phyloP scores from a whole-genome alignment of 1,140 invertebrate genomes.

The Tachypleus tridentatus region DNA sequence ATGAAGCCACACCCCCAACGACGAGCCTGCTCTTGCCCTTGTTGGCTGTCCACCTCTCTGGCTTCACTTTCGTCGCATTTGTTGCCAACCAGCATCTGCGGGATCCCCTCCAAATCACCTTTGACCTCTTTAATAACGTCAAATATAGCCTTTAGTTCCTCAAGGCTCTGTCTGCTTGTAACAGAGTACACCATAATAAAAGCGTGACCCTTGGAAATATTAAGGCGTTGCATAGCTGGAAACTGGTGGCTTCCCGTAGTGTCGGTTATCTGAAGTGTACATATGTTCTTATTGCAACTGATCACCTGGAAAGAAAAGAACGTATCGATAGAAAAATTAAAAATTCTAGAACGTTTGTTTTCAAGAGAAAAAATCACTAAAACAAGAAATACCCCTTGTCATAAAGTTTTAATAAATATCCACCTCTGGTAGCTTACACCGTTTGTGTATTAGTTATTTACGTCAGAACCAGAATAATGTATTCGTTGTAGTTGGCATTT shows the following conservation, averaged over 20 bases:
- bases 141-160: constrained; percentile 93
- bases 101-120: constrained; percentile 54
- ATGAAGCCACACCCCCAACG: constrained; percentile 67
- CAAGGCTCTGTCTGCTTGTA: constrained; percentile 84
- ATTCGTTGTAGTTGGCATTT: no score
- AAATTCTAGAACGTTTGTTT: no score
- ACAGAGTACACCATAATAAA: constrained; percentile 89
- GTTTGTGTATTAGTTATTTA: no score
- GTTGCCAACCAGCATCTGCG: constrained; percentile 90
- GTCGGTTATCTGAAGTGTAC: constrained; percentile 98
- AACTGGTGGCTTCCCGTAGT: constrained; percentile 99
- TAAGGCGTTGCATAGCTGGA: constrained; percentile 97
- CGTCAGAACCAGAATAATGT: no score
- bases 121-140: constrained; percentile 61
- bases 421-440: no score
- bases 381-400: no score
- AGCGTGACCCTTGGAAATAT: constrained; percentile 91
- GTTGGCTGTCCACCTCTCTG: constrained; percentile 62
- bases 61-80: constrained; percentile 89
- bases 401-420: no score
- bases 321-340: background rate
- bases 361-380: no score
- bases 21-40: constrained; percentile 73
- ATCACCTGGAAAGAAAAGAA: constrained; percentile 62
- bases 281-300: constrained; percentile 99